Base-by-base conservation (phyloP, 37 sponge, comb jelly and placozoan genomes). In the Chondrilla cf. caribensis region DNA sequence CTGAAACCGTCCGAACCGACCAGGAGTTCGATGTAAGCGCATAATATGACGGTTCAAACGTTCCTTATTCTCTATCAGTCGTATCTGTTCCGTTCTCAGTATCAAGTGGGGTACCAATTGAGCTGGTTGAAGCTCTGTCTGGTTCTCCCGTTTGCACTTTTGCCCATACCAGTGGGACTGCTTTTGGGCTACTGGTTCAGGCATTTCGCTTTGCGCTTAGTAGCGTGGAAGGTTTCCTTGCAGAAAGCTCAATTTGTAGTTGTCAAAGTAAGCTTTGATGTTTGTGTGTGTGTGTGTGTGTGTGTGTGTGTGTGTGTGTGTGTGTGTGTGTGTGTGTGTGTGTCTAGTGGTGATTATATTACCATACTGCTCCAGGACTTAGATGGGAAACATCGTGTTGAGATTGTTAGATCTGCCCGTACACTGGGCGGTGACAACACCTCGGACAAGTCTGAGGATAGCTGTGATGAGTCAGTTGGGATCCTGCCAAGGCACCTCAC, bases 151-250 rank as follows among this genome's bases (percentile, higher is more conserved):
- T 37, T 85, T 9, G 90, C 83, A 8, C 41, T 85, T 22, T 25
- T 89, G 21, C 86, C 90, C 2, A 43, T 65, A 31, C 51, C 81
- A 0, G 14, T 78, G 28, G 86, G 86, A 0, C 60, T 89, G 6
- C 79, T 89, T 8, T 7, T 85, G 22, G 86, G 83, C 58, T 89
- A 85, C 86, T 89, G 90, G 90, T 89, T 82, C 78, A 82, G 83
- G 9, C 71, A 76, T 32, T 37, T 64, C 44, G 81, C 82, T 81
- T 18, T 85, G 68, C 58, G 83, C 26, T 54, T 85, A 29, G 81
- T 79, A 7, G 58, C 70, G 4, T 82, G 57, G 38, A 38, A 11
- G 29, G 73, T 80, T 54, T 57, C 79, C 8, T 71, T 89, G 35
- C 15, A 40, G 22, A 41, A 26, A 5, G 90, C 90, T 24, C 39